phyloP scores from a whole-genome alignment of 1,140 invertebrate species.

The Eriocheir sinensis region DNA sequence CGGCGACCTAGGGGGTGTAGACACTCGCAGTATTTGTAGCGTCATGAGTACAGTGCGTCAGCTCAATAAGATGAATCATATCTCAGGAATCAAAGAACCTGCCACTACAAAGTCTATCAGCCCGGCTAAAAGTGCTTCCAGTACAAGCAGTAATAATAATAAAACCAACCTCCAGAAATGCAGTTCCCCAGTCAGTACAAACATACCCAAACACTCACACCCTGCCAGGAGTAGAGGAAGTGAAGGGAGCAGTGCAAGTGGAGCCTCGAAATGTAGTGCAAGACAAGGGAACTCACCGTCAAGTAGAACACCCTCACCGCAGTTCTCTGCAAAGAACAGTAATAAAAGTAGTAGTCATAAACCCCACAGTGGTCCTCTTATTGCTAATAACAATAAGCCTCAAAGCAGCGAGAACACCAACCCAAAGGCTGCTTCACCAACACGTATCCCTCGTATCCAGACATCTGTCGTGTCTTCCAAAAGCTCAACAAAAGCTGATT shows the following conservation, averaged over 20 bases:
- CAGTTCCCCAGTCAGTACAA: constrained; percentile 72
- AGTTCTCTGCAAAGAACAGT: constrained; percentile 62
- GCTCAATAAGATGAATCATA: constrained; percentile 73
- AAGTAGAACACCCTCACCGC: constrained; percentile 71
- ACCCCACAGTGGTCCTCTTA: background rate
- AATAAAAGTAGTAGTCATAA: constrained; percentile 43
- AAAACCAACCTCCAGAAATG: constrained; percentile 46
- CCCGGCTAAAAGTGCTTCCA: constrained; percentile 76
- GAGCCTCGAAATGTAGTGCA: constrained; percentile 58
- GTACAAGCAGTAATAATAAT: constrained; percentile 64
- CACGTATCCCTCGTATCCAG: constrained; percentile 75
- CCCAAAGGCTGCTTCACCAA: constrained; percentile 65
- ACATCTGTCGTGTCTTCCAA: constrained; percentile 67
- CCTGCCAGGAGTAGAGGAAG: constrained; percentile 55
- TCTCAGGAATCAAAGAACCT: constrained; percentile 75
- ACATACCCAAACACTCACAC: constrained; percentile 48
- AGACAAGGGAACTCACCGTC: constrained; percentile 65
- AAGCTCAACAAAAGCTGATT: constrained; percentile 61
- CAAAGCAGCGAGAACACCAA: constrained; percentile 41
- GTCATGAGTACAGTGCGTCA: constrained; percentile 70
- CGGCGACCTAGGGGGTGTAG: constrained; percentile 62
- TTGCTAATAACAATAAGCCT: constrained; percentile 55
- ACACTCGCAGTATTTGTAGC: constrained; percentile 73
- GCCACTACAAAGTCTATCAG: constrained; percentile 64
- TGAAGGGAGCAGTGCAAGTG: constrained; percentile 48